Conservation (phyloP, 2,888 invertebrate species). For the Microctonus brassicae region DNA sequence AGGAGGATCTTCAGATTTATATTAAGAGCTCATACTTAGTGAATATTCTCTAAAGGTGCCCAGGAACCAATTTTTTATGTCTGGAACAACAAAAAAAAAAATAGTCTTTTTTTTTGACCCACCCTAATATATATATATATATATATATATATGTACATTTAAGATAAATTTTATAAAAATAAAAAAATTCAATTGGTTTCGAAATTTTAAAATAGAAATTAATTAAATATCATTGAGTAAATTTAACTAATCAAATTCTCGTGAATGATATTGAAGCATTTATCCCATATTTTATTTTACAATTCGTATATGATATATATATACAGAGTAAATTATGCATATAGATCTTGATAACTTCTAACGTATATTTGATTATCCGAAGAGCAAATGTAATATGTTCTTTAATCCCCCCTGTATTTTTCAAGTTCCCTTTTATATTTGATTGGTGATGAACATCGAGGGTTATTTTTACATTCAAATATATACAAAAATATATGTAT, state of each 20-base stretch:
- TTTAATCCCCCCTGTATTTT: slow-evolving; percentile 7
- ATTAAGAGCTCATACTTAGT: too few species aligned
- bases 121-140: too few species aligned
- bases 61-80: too few species aligned
- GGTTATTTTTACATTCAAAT: not conserved
- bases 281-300: not conserved
- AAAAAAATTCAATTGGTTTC: not conserved
- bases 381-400: slow-evolving; percentile 14
- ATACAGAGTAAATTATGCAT: not conserved
- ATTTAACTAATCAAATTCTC: not conserved
- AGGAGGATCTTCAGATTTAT: too few species aligned
- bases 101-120: too few species aligned
- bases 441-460: not conserved
- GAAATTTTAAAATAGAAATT: not conserved
- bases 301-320: not conserved
- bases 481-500: not conserved
- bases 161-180: not conserved
- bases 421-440: not conserved
- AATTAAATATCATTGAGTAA: not conserved
- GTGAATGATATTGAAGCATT: not conserved
- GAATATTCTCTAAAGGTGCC: too few species aligned
- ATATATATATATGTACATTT: not conserved
- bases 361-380: not conserved
- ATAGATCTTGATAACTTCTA: not conserved
- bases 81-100: too few species aligned